These are phyloP conservation scores for Lasioglossum vierecki DNA, from an alignment of 2,888 invertebrate species.

Conservation along the genomic window DNA sequence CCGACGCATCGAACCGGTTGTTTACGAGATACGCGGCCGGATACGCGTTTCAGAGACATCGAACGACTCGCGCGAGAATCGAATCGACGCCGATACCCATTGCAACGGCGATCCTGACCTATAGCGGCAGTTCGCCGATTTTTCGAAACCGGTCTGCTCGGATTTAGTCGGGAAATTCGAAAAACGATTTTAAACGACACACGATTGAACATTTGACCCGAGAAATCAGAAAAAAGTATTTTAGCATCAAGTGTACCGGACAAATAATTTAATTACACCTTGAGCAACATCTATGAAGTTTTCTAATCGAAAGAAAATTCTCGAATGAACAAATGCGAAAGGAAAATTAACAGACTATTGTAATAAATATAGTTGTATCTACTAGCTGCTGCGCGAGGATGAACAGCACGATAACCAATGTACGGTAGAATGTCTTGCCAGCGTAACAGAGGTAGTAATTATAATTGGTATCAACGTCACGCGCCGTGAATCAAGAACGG, in stretches of 20 bases:
- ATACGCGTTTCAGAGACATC: slow-evolving; percentile 33
- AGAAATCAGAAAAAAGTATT: no score
- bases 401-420: background rate
- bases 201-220: no score
- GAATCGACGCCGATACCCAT: slow-evolving; percentile 27
- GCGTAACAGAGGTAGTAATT: slow-evolving; percentile 6
- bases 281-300: background rate
- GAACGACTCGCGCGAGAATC: slow-evolving; percentile 50
- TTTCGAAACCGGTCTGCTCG: slow-evolving; percentile 23
- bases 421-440: slow-evolving; percentile 1
- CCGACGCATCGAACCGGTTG: slow-evolving; percentile 64
- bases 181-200: background rate
- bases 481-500: background rate
- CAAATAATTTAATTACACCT: background rate
- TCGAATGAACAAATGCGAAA: background rate
- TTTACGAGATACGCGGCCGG: slow-evolving; percentile 57
- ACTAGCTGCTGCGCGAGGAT: no score
- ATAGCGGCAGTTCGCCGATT: background rate
- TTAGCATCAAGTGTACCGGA: background rate
- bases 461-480: background rate
- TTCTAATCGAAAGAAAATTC: rapidly evolving
- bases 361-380: background rate
- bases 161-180: background rate
- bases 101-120: background rate
- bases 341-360: background rate